Base-by-base conservation (phyloP, 2,797 vertebrate species). In the Acomys russatus region DNA sequence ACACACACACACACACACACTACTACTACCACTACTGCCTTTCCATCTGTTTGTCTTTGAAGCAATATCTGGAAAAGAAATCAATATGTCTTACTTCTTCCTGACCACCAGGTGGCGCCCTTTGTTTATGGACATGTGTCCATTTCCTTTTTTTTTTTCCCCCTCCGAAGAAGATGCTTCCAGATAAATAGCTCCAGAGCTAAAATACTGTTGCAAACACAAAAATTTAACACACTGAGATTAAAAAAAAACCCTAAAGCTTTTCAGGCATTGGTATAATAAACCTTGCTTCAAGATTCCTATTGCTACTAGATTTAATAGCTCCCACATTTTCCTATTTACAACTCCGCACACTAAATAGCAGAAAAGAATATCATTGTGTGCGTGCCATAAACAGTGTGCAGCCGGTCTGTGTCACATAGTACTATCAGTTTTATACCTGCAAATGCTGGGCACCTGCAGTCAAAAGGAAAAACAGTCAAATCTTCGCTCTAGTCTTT, bases 21-120 rank as follows among this genome's bases (percentile, higher is more conserved):
- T 23, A 14, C 51, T 38, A 63, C 80, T 23, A 82, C 78, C 73
- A 20, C 51, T 6, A n/a, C 91, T 49, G 44, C 71, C 25, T 33
- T 95, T 88, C 64, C 90, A 80, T 94, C 73, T 64, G 86, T 88
- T 76, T 63, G 87, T 77, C 88, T 92, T 93, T 74, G 86, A 88
- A 18, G 85, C 86, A 3, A 73, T 83, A 44, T 76, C 74, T 70
- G 77, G 20, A 92, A 80, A 88, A 77, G 20, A 92, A 80, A 88
- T 83, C 95, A 89, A 71, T 89, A 35, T n/a, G 92, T 85, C 94
- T 91, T 94, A 94, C 85, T 90, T 56, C 2, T 17, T 70, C 38
- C 91, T 84, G 44, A 54, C 98, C 98, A 97, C 98, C 98, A 99
- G 98, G 98, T 98, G 98, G 98, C 94, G 97, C 97, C 98, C 97